Percentiles rank a stretch among this genome's conserved stretches.
These are phyloP conservation scores for Chrysaora quinquecirrha DNA, from an alignment of 30 jellyfish, hydroid and myxozoan genomes.

Conservation along the genomic window DNA sequence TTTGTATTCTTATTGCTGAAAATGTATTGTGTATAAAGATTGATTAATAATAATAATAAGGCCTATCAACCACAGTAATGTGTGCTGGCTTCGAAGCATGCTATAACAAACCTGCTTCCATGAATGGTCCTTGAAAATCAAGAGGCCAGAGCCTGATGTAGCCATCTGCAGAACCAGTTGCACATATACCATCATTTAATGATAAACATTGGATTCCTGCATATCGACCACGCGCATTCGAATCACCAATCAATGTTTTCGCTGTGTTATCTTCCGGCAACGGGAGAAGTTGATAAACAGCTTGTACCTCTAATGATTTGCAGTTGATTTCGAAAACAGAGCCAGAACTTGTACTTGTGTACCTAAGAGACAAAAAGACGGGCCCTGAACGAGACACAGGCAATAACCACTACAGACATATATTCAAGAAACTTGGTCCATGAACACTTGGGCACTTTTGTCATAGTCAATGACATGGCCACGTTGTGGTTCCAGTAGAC, in stretches of 20 bases:
- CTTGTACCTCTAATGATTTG: constrained; percentile 37
- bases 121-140: constrained; percentile 73
- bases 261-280: not conserved
- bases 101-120: constrained; percentile 86
- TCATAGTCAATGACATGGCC: too few relatives aligned
- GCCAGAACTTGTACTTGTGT: constrained; percentile 68
- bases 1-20: too few relatives aligned
- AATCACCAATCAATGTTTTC: not conserved
- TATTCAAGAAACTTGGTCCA: too few relatives aligned
- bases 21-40: too few relatives aligned
- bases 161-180: constrained; percentile 83
- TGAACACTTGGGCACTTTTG: too few relatives aligned
- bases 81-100: too few relatives aligned
- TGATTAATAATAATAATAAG: too few relatives aligned
- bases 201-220: constrained; percentile 41
- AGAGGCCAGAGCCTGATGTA: constrained; percentile 81
- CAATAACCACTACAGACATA: too few relatives aligned
- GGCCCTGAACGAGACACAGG: too few relatives aligned
- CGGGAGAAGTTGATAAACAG: constrained; percentile 35
- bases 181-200: constrained; percentile 69
- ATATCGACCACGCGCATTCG: not conserved
- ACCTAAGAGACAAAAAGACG: too few relatives aligned
- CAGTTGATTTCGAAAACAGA: constrained; percentile 53
- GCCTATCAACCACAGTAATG: too few relatives aligned
- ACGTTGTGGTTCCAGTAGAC: too few relatives aligned